Base-by-base conservation (phyloP, 2,888 invertebrate genomes). In the Osmoderma eremita region DNA sequence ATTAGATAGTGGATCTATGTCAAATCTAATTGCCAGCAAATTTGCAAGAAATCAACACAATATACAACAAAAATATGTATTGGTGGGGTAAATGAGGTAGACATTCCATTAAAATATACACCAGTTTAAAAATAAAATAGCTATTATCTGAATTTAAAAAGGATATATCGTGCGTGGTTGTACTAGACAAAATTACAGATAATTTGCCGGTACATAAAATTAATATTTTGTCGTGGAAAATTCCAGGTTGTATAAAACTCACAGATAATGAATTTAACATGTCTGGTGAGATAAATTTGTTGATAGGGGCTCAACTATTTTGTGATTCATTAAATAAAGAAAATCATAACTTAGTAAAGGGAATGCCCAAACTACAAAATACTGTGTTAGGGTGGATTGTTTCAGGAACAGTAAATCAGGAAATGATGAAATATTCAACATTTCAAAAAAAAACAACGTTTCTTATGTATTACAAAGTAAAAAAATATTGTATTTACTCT, bases 361-460 rank as follows among this genome's bases (percentile, higher is more conserved):
- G 51, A 15, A 8, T 17, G 6, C 51, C 51, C 12, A 6, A 12
- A 20, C n/a, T 49, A 12, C 49, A 20, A 20, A 49, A 20, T 13
- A 51, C 30, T 15, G 51, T 15, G 3, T 51, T 51, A 15, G 51
- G 51, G 13, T 51, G 51, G 17, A 51, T 51, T 8, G 20, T 51
- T 6, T 36, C 30, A 15, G 51, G 51, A 2, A 30, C 51, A 30
- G n/a, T 51, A 5, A 51, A 51, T 30, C 30, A 30, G 13, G 15
- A 13, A 36, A 51, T 15, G 5, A n/a, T n/a, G n/a, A n/a, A n/a
- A n/a, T n/a, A n/a, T n/a, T n/a, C n/a, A n/a, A n/a, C n/a, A n/a
- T n/a, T n/a, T n/a, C n/a, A n/a, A n/a, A n/a, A n/a, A n/a, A n/a
- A n/a, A n/a, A n/a, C n/a, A n/a, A n/a, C n/a, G n/a, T n/a, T n/a